Evolutionary conservation across 2,797 vertebrate species (phyloP).

Genomic region (Meda fulgida): DNA sequence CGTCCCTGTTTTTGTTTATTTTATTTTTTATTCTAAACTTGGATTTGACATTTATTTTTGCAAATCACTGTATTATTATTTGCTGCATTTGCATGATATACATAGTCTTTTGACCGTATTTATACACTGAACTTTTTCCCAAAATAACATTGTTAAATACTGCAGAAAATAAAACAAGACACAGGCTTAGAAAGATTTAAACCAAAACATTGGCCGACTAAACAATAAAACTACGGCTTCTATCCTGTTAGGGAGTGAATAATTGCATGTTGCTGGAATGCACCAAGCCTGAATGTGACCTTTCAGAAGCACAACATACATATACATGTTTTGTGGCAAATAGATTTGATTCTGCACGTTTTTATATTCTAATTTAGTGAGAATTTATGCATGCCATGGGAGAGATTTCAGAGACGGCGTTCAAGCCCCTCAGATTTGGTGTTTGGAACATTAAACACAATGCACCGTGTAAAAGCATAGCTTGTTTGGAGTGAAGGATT

Average conservation of each 20-base stretch:
- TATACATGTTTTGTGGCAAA: constrained; percentile 61
- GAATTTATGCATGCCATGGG: constrained; percentile 66
- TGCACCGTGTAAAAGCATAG: constrained; percentile 57
- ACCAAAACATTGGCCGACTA: constrained; percentile 44
- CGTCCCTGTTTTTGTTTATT: neutral
- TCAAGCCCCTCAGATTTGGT: constrained; percentile 62
- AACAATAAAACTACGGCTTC: constrained; percentile 62
- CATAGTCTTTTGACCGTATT: constrained; percentile 14
- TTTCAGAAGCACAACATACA: constrained; percentile 65
- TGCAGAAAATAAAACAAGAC: neutral
- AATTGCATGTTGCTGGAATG: constrained; percentile 59
- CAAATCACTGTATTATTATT: constrained; percentile 5
- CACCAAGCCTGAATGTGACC: constrained; percentile 68
- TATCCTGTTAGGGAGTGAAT: constrained; percentile 63
- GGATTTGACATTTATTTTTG: constrained; percentile 1
- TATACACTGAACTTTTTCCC: constrained; percentile 41
- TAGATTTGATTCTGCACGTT: constrained; percentile 65
- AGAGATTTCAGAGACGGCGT: constrained; percentile 55
- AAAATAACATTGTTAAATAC: constrained; percentile 43
- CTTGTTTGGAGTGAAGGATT: constrained; percentile 59
- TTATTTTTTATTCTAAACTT: neutral
- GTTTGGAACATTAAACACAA: constrained; percentile 66
- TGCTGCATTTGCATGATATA: constrained; percentile 24
- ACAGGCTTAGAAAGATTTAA: constrained; percentile 16
- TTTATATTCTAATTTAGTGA: constrained; percentile 67